Evolutionary conservation across 2,797 vertebrate genomes (phyloP), one percentile per base, ranked within the genome.

Genomic region (Chloroceryle inda): DNA sequence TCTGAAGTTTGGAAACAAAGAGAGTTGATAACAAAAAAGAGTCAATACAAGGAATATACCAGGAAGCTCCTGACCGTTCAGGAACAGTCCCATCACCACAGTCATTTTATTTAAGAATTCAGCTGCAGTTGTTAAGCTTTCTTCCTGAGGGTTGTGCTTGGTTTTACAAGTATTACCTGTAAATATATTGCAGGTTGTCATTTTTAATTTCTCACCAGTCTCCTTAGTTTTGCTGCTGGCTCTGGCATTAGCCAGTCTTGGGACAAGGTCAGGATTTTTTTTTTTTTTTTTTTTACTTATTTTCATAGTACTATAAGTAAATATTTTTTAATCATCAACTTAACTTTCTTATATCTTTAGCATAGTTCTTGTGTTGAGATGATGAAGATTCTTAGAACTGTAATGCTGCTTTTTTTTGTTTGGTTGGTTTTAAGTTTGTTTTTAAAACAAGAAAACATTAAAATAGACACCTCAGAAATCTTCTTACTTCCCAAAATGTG

Each of bases 71-170:
- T 85, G 5, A 0, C 67, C 58, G 5, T 55, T 82, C 5, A 4
- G 17, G 49, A 26, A 35, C 27, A 9, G 21, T 44, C 61, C 76
- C 7, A 0, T 61, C 2, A 0, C 49, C 14, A 10, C 35, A 45
- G 12, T 49, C 9, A 5, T 69, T 77, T 73, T 49, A 17, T 53
- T 68, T 20, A 69, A 50, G 55, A 87, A 63, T 73, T 77, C 49
- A 18, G 10, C 33, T 77, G 16, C 63, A 40, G 21, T 27, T 86
- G 53, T 42, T 72, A 68, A 45, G 52, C 38, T 83, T 92, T 88
- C 35, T 33, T 92, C 21, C 20, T 52, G 4, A 56, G 13, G 2
- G 9, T n/a, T 50, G 12, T 67, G 35, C 13, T 88, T 87, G 52
- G 47, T 86, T 93, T 88, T 66, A 82, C 22, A 78, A 49, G 24